Base-by-base conservation (phyloP, 2,888 invertebrate genomes). In the Seira ritae region DNA sequence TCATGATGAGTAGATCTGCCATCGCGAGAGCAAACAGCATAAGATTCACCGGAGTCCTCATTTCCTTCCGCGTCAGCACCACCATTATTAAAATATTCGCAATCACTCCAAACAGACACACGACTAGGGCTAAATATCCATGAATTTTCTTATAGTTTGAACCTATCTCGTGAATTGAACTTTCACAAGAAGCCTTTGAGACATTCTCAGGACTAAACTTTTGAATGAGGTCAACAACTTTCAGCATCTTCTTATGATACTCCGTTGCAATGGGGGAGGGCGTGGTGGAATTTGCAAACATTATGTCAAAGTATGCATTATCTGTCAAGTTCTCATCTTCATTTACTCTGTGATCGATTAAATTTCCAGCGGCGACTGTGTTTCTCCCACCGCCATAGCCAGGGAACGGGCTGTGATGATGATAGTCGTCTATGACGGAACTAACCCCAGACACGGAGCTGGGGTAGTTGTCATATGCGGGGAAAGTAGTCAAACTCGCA, bases 1-100 rank as follows among this genome's bases (percentile, higher is more conserved):
- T 91, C 94, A 98, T 97, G 31, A 97, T 95, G 87, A 97, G 93
- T 91, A 97, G 94, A 90, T 98, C 97, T 0, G 96, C 95, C 0
- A 96, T 91, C 0, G 92, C 92, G 76, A 92, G 75, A 10, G 86
- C 87, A 69, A 89, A 92, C 91, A 20, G 92, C 91, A 20, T 92
- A 62, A 95, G 92, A 91, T 97, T 97, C 88, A 97, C 97, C 0
- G 97, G 96, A 0, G 96, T 95, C 77, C 93, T 93, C 92, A 97
- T 93, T 90, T 96, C 95, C 84, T 95, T 94, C 62, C 96, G 92
- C 12, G 97, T 96, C 86, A 98, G 92, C 0, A 97, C 96, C 1
- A 96, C 94, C 82, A 97, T 95, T n/a, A n/a, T 98, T 88, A 97
- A 91, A 10, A 95, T 92, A 90, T 97, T 98, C 15, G 97, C 95